These are phyloP conservation scores for Teinopalpus imperialis DNA, from an alignment of 2,888 invertebrate genomes.

Conservation along the genomic window DNA sequence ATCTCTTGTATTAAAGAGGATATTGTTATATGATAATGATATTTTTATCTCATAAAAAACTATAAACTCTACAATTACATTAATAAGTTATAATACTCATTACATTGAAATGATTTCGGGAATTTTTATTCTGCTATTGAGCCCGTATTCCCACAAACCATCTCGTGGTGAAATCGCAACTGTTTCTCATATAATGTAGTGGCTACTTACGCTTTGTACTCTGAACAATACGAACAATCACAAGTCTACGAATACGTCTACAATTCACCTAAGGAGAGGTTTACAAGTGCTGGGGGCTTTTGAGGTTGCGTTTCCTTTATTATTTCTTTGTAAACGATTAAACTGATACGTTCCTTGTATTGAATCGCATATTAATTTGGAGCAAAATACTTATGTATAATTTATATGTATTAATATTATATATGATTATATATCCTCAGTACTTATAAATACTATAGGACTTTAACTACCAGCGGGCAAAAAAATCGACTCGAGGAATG, in stretches of 20 bases:
- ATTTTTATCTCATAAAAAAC: too few species aligned
- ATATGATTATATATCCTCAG: too few species aligned
- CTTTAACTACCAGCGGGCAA: too few species aligned
- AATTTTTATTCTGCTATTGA: conserved; percentile 14
- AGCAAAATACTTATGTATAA: too few species aligned
- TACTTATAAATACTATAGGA: too few species aligned
- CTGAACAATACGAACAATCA: conserved; percentile 63
- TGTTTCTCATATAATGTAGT: conserved; percentile 71
- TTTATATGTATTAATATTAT: too few species aligned
- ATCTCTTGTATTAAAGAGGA: too few species aligned
- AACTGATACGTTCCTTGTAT: conserved; percentile 28
- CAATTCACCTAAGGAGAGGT: conserved; percentile 50
- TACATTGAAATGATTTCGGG: conserved; percentile 10
- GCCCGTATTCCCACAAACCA: conserved; percentile 70
- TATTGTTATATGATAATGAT: too few species aligned
- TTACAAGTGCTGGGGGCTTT: conserved; percentile 48
- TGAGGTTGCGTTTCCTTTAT: conserved; percentile 41
- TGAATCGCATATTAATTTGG: background rate
- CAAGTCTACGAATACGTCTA: conserved; percentile 50
- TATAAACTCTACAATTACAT: conserved; percentile 29
- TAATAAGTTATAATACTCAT: conserved; percentile 28
- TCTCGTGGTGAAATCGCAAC: conserved; percentile 48
- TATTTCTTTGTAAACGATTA: conserved; percentile 61
- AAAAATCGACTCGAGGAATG: too few species aligned
- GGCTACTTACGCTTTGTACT: conserved; percentile 54